phyloP scores from a whole-genome alignment of 2,797 vertebrate species.

The Pagetopsis macropterus region DNA sequence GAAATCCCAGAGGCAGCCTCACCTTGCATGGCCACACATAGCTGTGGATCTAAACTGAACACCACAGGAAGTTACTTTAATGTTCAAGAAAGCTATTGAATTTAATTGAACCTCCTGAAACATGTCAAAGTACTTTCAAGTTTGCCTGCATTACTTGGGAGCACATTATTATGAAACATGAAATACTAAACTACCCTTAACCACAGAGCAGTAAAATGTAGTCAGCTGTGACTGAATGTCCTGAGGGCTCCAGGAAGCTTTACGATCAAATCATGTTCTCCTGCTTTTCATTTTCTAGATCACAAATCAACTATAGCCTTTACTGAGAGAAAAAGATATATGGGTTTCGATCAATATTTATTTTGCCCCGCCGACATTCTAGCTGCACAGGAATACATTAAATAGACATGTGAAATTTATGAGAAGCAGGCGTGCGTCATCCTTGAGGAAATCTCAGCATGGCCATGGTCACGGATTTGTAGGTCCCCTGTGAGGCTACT shows the following conservation, averaged over 20 bases:
- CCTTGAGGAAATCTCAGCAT: constrained; percentile 32
- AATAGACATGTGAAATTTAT: constrained; percentile 42
- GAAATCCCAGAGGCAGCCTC: constrained; percentile 8
- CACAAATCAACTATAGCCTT: constrained; percentile 48
- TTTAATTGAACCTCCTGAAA: background rate
- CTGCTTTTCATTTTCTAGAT: constrained; percentile 49
- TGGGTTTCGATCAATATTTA: constrained; percentile 49
- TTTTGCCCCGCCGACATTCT: constrained; percentile 40
- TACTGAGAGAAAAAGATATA: constrained; percentile 69
- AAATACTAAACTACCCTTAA: constrained; percentile 8
- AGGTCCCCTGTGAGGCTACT: background rate
- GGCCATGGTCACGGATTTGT: constrained; percentile 25
- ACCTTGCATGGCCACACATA: background rate
- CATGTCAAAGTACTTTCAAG: background rate
- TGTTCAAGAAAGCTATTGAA: background rate
- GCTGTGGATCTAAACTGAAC: background rate
- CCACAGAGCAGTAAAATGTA: constrained; percentile 31
- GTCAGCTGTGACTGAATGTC: constrained; percentile 19
- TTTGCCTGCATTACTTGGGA: constrained; percentile 6
- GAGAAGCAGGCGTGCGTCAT: constrained; percentile 29
- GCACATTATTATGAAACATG: constrained; percentile 29
- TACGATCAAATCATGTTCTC: constrained; percentile 15
- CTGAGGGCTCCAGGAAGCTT: constrained; percentile 39
- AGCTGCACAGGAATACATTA: constrained; percentile 50
- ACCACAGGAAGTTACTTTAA: constrained; percentile 9